Evolutionary conservation across 2,797 vertebrate species (phyloP), one percentile per base, ranked within the genome.

Genomic region (Crocidura indochinensis): DNA sequence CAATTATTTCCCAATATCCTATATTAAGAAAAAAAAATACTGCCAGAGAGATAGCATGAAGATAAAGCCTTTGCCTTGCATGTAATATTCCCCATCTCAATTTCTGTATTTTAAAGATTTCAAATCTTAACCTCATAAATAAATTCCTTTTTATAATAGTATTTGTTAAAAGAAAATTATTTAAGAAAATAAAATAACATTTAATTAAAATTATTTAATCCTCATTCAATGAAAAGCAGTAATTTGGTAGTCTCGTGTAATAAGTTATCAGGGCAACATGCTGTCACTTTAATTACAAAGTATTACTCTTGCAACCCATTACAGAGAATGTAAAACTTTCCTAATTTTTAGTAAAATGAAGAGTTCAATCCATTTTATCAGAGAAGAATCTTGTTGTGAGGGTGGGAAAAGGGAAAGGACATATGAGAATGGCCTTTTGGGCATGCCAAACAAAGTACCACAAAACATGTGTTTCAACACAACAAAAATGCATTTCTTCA

Each of bases 141-240:
- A 74, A 95, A 86, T 83, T 84, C 78, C 12, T 68, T 91, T 82
- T 86, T 87, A 77, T 78, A 87, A 75, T 20, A 76, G 17, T 77
- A 10, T 24, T 60, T 91, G 7, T 87, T 94, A 72, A 67, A 53
- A 88, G 44, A 73, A 26, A 90, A 68, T 88, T 84, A 87, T 64
- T 60, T 51, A 73, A 90, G 29, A 91, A 29, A 81, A 64, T 2
- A 26, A 5, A 53, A 71, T 73, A 81, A 87, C 49, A 44, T 75
- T 74, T 92, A 67, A 67, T 38, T 38, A 69, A 60, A 60, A 22
- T 81, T 77, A 90, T 86, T 93, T 91, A 91, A 49, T 91, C 44
- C 90, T 94, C 78, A 86, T 68, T 84, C 94, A 85, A 51, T 20
- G 67, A 64, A 92, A 94, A 92, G 64, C 87, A 91, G 64, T 88